Base-by-base conservation (phyloP, 2,888 invertebrate species). In the Bembecia ichneumoniformis region DNA sequence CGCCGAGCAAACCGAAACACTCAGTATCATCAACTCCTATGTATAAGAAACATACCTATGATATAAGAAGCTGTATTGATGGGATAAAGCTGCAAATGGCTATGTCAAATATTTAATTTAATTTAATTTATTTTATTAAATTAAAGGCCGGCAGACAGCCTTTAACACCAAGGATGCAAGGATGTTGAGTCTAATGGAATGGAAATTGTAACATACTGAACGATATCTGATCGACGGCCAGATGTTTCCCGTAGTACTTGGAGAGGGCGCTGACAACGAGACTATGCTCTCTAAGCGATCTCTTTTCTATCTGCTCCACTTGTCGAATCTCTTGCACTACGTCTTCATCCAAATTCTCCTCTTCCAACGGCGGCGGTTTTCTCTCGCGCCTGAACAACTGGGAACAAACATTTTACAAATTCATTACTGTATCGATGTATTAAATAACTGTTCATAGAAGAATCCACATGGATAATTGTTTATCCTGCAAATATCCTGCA, bases 1-100 rank as follows among this genome's bases (percentile, higher is more conserved):
- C 92, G 0, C 96, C 95, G 47, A 96, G 79, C 43, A 96, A 75
- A 1, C 95, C 95, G 64, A 96, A 96, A 65, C 94, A 94, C 77
- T 95, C 95, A 9, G 90, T 90, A 52, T 91, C 87, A 49, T 90
- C 90, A 0, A 94, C 91, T 46, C 91, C 93, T 66, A 90, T n/a
- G n/a, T n/a, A n/a, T n/a, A 40, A 0, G n/a, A 28, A 28, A 28
- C 28, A 9, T n/a, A n/a, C n/a, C n/a, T n/a, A n/a, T 28, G 28
- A 28, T 5, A 28, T 9, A 28, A 28, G 2, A 28, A 28, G 2
- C 28, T 28, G 28, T 9, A 28, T 28, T 28, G 4, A 7, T 28
- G 9, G 4, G 9, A 9, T 9, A 28, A 9, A 9, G 9, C 28
- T 7, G 2, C 28, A 28, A 5, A 9, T 28, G 28, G 20, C 7